These are phyloP conservation scores for Octonoba sinensis DNA, from an alignment of 2,888 invertebrate species.

Conservation along the genomic window DNA sequence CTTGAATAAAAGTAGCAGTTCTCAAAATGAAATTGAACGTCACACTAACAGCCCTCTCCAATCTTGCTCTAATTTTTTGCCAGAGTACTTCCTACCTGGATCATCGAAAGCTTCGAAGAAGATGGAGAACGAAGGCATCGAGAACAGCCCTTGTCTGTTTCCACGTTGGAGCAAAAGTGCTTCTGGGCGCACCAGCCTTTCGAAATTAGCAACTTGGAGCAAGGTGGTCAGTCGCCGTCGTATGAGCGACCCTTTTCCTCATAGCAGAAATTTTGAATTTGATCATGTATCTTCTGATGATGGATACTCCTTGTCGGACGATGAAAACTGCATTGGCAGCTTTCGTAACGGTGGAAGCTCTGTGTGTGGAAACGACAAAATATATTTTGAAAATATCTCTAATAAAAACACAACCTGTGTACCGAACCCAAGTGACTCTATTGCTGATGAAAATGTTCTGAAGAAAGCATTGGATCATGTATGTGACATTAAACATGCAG, in stretches of 20 bases:
- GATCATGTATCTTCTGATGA: slow-evolving; percentile 15
- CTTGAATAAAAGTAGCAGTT: not conserved
- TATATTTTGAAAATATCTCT: not conserved
- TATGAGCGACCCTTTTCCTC: slow-evolving; percentile 54
- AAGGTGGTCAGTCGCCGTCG: slow-evolving; percentile 45
- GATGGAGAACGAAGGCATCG: slow-evolving; percentile 31
- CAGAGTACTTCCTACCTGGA: slow-evolving; percentile 19
- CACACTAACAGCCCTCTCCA: slow-evolving; percentile 51
- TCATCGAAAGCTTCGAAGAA: slow-evolving; percentile 5
- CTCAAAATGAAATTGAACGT: slow-evolving; percentile 10
- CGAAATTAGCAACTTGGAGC: slow-evolving; percentile 57
- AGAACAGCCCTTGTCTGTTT: slow-evolving; percentile 45
- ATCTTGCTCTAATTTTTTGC: slow-evolving; percentile 50
- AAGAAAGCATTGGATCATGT: slow-evolving; percentile 33
- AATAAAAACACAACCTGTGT: not conserved
- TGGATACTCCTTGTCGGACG: slow-evolving; percentile 29
- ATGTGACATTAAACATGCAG: slow-evolving; percentile 45
- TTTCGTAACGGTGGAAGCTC: not conserved
- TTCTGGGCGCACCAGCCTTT: slow-evolving; percentile 49
- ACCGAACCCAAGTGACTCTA: not conserved
- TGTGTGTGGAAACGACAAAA: not conserved
- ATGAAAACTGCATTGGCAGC: slow-evolving; percentile 24
- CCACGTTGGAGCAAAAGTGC: slow-evolving; percentile 59
- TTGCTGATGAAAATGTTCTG: not conserved
- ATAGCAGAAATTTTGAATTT: slow-evolving; percentile 9